These are phyloP conservation scores for Notothenia rossii DNA, from an alignment of 2,113 vertebrate genomes.

Conservation along the genomic window DNA sequence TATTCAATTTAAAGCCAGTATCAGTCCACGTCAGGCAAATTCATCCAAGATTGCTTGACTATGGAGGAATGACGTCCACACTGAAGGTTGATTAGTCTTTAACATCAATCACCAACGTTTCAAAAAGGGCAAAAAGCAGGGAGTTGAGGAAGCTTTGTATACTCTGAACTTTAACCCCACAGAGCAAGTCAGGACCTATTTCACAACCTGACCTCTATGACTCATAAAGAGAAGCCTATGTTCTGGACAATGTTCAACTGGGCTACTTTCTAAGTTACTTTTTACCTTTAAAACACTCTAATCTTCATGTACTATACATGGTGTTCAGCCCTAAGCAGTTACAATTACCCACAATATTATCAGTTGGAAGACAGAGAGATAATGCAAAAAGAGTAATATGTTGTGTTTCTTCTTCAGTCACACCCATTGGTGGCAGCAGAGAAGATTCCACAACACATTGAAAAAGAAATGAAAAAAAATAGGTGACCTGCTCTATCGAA, in stretches of 20 bases:
- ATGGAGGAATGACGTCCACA: background rate
- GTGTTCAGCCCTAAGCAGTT: background rate
- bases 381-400: background rate
- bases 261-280: background rate
- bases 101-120: background rate
- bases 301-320: background rate
- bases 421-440: background rate
- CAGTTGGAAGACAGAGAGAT: background rate
- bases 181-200: background rate
- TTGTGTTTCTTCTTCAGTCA: background rate
- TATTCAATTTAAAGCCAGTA: background rate
- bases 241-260: background rate
- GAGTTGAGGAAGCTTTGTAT: background rate
- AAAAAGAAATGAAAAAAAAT: no score
- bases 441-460: no score
- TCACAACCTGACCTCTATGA: background rate
- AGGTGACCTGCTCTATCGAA: no score
- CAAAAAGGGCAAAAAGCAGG: background rate
- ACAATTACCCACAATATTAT: background rate
- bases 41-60: background rate
- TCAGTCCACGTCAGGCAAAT: background rate
- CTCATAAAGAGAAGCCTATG: background rate
- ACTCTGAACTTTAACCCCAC: conserved; percentile 11
- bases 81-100: conserved; percentile 17
- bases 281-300: background rate